These are phyloP conservation scores for Caenorhabditis sp. DNA, from an alignment of 2,888 invertebrate genomes.

Conservation along the genomic window DNA sequence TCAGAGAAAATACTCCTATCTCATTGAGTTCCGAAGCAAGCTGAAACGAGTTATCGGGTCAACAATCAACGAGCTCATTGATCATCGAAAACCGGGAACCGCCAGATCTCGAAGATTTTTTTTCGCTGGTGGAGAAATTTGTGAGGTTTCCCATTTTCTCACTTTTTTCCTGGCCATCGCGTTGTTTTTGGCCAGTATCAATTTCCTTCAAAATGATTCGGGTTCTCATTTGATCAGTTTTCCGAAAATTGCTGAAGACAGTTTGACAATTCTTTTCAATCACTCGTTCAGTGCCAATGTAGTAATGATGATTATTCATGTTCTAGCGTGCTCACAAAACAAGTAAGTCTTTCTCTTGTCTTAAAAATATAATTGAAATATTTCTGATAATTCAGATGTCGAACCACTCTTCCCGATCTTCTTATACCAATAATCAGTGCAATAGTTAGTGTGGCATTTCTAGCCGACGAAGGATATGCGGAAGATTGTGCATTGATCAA, in stretches of 20 bases:
- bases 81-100: background rate
- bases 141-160: conserved; percentile 23
- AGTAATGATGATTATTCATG: conserved; percentile 5
- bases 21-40: conserved; percentile 20
- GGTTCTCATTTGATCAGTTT: conserved; percentile 19
- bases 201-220: conserved; percentile 36
- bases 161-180: conserved; percentile 14
- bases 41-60: conserved; percentile 24
- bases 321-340: conserved; percentile 22
- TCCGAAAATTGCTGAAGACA: conserved; percentile 6
- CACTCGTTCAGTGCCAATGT: conserved; percentile 1
- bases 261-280: background rate
- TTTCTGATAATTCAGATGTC: conserved; percentile 19
- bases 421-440: conserved; percentile 25
- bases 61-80: conserved; percentile 17
- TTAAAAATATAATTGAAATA: background rate
- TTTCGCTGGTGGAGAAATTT: conserved; percentile 41
- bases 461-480: background rate
- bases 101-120: conserved; percentile 26
- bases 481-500: conserved; percentile 35
- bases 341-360: conserved; percentile 9
- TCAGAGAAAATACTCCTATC: conserved; percentile 30
- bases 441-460: conserved; percentile 12
- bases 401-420: conserved; percentile 43
- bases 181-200: conserved; percentile 34